These are phyloP conservation scores for Bombus cullumanus DNA, from an alignment of 1,140 invertebrate genomes.

Conservation along the genomic window DNA sequence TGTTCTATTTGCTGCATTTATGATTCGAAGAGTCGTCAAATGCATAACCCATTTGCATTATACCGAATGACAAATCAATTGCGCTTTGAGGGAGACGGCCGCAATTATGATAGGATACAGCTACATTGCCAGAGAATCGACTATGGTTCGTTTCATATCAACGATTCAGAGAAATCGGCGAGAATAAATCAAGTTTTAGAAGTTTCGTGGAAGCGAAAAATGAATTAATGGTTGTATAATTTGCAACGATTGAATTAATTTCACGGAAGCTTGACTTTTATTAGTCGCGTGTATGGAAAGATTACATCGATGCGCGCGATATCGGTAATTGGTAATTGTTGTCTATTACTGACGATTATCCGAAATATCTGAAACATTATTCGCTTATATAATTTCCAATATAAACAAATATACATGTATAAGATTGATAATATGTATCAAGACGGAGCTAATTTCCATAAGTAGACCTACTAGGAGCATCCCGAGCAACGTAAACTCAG, in stretches of 20 bases:
- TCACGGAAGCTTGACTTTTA: neutral
- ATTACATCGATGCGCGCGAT: too few relatives aligned
- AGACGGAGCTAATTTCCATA: too few relatives aligned
- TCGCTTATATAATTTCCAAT: too few relatives aligned
- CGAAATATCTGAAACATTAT: too few relatives aligned
- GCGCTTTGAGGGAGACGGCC: neutral
- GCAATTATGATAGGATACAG: conserved; percentile 2
- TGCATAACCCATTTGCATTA: neutral
- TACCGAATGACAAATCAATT: conserved; percentile 18
- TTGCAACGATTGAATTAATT: neutral
- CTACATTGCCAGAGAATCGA: neutral
- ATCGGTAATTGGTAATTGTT: too few relatives aligned
- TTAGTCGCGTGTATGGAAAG: too few relatives aligned
- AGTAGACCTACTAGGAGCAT: too few relatives aligned
- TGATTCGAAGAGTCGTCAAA: neutral
- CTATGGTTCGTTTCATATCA: neutral
- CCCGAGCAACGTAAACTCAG: too few relatives aligned
- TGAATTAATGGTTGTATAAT: neutral
- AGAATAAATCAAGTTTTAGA: neutral
- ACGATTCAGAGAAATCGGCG: neutral
- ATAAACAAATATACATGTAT: too few relatives aligned
- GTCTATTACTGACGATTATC: too few relatives aligned
- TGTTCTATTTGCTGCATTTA: neutral
- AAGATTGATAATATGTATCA: too few relatives aligned
- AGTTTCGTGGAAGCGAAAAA: neutral